These are phyloP conservation scores for Pterostichus niger DNA, from an alignment of 2,888 invertebrate genomes.

Conservation along the genomic window DNA sequence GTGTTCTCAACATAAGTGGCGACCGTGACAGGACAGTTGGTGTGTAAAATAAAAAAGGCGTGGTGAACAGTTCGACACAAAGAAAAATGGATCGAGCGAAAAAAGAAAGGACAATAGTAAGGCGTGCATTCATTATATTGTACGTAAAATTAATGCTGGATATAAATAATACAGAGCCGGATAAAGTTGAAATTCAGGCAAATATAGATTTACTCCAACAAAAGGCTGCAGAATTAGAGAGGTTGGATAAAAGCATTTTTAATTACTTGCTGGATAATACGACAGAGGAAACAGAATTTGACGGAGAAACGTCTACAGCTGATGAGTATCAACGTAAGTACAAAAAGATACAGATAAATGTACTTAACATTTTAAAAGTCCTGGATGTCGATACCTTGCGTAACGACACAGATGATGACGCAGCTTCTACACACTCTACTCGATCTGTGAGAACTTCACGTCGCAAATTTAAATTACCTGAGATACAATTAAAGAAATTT, in stretches of 20 bases:
- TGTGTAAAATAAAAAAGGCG: background rate
- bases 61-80: background rate
- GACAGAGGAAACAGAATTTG: background rate
- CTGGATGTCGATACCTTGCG: background rate
- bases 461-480: slow-evolving; percentile 46
- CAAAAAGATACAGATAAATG: slow-evolving; percentile 2
- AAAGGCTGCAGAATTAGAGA: slow-evolving; percentile 8
- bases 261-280: slow-evolving; percentile 7
- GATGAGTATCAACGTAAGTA: slow-evolving; percentile 29
- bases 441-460: background rate
- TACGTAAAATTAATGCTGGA: background rate
- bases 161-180: slow-evolving; percentile 1
- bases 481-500: slow-evolving; percentile 54
- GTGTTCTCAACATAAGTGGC: background rate
- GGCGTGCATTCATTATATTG: slow-evolving; percentile 2
- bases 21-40: slow-evolving; percentile 37
- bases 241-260: background rate
- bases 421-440: background rate
- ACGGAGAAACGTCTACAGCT: background rate
- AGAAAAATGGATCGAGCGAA: slow-evolving; percentile 22
- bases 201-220: background rate
- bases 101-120: background rate
- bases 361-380: background rate
- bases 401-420: background rate
- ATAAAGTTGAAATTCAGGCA: background rate